Evolutionary conservation across 2,888 invertebrate species (phyloP), one percentile per base, ranked within the genome.

Genomic region (Euproctis similis): DNA sequence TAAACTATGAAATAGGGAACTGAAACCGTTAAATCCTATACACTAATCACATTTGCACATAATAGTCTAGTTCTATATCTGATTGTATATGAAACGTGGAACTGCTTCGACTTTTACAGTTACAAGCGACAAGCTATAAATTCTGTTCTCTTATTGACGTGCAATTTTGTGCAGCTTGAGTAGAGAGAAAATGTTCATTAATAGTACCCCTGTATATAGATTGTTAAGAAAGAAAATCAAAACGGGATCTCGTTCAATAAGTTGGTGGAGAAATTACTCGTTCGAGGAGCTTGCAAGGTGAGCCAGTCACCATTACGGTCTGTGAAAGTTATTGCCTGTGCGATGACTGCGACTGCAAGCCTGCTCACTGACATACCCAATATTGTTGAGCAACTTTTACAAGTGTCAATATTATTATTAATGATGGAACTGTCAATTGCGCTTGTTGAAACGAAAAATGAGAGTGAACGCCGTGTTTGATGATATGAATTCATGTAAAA

Each of bases 191-290:
- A 67, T 60, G 47, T 54, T 70, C 62, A 65, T 75, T 76, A 70
- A 61, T 53, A 50, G 59, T 72, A 70, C 62, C 80, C 14, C n/a
- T n/a, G 76, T 64, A 81, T 71, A 62, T 74, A 58, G 56, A 50
- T 63, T 68, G 70, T 57, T 53, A 70, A 68, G 77, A 80, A 77
- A 80, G 80, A 76, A 81, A 76, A 82, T 73, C 69, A 59, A 55
- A 59, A 55, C 55, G 66, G 70, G 67, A 69, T 55, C 50, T 59
- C 53, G 57, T 65, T 63, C 61, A 65, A 69, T 64, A 53, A 53
- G 42, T 52, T 50, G 47, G 43, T 37, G 58, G 78, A 71, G 80
- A 81, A 80, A 80, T 73, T 72, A 68, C 70, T 59, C 37, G 68
- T 63, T 50, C 45, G 48, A 53, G 52, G 49, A 54, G 56, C 48